phyloP scores from a whole-genome alignment of 2,888 invertebrate genomes.

The Oasisia sp. region DNA sequence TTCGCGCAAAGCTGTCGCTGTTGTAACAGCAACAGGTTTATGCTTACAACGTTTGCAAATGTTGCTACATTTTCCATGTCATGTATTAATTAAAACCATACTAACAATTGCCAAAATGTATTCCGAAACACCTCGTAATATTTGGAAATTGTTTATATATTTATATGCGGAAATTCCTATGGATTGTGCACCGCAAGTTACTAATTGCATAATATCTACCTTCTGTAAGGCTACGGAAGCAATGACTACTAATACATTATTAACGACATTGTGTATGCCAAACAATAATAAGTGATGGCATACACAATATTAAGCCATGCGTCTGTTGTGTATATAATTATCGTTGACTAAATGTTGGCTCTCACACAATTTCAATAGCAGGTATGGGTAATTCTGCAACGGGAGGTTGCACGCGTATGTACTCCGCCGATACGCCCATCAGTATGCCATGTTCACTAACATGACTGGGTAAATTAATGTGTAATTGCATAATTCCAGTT shows the following conservation, averaged over 20 bases:
- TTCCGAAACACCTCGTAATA: not conserved
- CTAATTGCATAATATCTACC: too few species aligned
- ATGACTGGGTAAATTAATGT: conserved; percentile 13
- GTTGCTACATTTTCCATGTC: too few species aligned
- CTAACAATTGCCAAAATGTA: too few species aligned
- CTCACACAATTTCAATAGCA: not conserved
- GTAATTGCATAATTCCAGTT: conserved; percentile 4
- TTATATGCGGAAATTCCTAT: not conserved
- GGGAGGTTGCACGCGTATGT: not conserved
- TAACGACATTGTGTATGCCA: not conserved
- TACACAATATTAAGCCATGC: not conserved
- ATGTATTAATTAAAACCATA: too few species aligned
- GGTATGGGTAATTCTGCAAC: not conserved
- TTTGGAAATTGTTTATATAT: not conserved
- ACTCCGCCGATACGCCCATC: not conserved
- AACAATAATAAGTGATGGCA: not conserved
- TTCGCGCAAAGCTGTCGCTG: too few species aligned
- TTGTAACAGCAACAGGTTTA: too few species aligned
- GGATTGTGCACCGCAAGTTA: too few species aligned
- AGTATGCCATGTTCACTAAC: not conserved
- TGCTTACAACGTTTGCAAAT: too few species aligned
- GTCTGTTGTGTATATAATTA: not conserved
- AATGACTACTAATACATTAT: too few species aligned
- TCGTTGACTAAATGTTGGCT: not conserved
- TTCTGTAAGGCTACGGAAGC: too few species aligned